Evolutionary conservation across 2,888 invertebrate genomes (phyloP).

Genomic region (Melanargia galathea): DNA sequence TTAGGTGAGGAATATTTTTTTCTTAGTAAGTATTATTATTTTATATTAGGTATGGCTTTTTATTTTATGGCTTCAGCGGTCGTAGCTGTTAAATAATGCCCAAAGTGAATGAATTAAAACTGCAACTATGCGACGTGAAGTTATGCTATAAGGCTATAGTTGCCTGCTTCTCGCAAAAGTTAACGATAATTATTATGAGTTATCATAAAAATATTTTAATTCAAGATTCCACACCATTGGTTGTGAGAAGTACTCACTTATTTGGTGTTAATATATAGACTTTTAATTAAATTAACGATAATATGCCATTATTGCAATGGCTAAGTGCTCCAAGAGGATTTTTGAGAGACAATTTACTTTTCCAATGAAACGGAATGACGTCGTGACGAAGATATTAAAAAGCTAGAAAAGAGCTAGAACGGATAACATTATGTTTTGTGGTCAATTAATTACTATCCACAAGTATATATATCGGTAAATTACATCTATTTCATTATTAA

Average conservation of each 20-base stretch:
- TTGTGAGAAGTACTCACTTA: constrained; percentile 18
- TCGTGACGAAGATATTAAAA: background rate
- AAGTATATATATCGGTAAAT: too few relatives aligned
- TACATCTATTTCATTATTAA: too few relatives aligned
- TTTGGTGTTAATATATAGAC: constrained; percentile 18
- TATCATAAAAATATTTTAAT: constrained; percentile 10
- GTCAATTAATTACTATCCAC: too few relatives aligned
- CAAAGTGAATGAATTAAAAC: constrained; percentile 1
- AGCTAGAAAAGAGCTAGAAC: background rate
- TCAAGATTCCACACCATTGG: constrained; percentile 13
- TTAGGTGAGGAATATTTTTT: too few relatives aligned
- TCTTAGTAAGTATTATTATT: too few relatives aligned
- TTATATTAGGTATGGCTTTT: too few relatives aligned
- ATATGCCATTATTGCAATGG: constrained; percentile 18
- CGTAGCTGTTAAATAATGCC: background rate
- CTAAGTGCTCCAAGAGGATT: constrained; percentile 4
- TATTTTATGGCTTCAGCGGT: background rate
- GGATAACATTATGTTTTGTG: too few relatives aligned
- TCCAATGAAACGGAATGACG: constrained; percentile 7
- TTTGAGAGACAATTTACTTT: constrained; percentile 25
- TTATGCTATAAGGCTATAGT: background rate
- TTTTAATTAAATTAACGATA: constrained; percentile 24
- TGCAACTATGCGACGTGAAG: background rate
- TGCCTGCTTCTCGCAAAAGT: background rate
- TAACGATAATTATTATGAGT: constrained; percentile 2